phyloP scores from a whole-genome alignment of 2,797 vertebrate genomes.

The Miichthys miiuy region DNA sequence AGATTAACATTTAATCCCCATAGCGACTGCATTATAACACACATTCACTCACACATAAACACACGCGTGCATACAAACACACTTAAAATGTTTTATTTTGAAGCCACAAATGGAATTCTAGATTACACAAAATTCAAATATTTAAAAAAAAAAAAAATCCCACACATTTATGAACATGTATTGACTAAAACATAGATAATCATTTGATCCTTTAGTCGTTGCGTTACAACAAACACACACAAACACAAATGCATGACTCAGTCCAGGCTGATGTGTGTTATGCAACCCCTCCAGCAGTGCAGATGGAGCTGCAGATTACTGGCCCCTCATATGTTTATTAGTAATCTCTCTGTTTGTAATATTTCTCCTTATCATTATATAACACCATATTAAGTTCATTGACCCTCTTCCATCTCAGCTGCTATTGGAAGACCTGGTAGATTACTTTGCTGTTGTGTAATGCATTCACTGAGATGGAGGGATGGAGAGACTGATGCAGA shows the following conservation, averaged over 20 bases:
- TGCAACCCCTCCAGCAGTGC: constrained; percentile 72
- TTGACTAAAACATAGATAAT: constrained; percentile 56
- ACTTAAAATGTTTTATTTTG: constrained; percentile 19
- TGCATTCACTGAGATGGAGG: not conserved
- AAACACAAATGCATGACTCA: constrained; percentile 54
- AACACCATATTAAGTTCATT: constrained; percentile 58
- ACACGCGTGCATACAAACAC: too few species aligned
- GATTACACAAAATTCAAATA: constrained; percentile 30
- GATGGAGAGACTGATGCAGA: constrained; percentile 22
- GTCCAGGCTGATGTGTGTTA: constrained; percentile 67
- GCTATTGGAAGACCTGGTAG: constrained; percentile 15
- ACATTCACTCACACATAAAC: too few species aligned
- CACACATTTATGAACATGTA: constrained; percentile 5
- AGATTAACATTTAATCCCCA: constrained; percentile 58
- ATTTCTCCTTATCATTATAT: constrained; percentile 64
- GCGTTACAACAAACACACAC: constrained; percentile 6
- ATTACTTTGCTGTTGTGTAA: constrained; percentile 21
- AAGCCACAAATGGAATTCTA: not conserved
- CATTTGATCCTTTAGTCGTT: constrained; percentile 47
- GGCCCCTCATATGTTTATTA: constrained; percentile 72
- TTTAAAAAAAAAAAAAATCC: not conserved
- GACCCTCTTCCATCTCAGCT: constrained; percentile 34
- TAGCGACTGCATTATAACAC: too few species aligned
- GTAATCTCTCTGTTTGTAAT: constrained; percentile 74
- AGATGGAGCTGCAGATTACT: constrained; percentile 80